A percentile compares a stretch with the other conserved stretches of the same genome.
phyloP scores from a whole-genome alignment of 2,888 invertebrate species.

The Neria commutata region DNA sequence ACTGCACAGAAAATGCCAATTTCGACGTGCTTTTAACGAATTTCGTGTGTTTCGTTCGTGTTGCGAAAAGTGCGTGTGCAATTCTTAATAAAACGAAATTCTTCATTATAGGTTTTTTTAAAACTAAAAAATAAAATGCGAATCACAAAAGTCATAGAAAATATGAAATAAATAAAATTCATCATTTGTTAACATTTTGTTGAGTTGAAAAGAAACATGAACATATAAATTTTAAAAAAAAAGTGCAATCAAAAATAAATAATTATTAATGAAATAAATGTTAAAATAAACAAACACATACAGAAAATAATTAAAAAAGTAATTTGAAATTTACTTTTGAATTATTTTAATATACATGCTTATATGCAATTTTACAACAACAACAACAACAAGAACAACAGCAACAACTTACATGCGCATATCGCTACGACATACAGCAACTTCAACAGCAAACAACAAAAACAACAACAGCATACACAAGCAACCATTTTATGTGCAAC shows the following conservation, averaged over 20 bases:
- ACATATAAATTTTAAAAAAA: slow-evolving; percentile 17
- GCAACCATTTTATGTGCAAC: slow-evolving; percentile 4
- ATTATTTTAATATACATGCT: slow-evolving; percentile 45
- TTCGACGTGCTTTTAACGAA: slow-evolving; percentile 3
- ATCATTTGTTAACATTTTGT: slow-evolving; percentile 52
- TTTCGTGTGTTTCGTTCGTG: background rate
- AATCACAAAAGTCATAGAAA: slow-evolving; percentile 9
- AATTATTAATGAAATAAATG: slow-evolving; percentile 14
- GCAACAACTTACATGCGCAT: background rate
- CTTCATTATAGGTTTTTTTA: slow-evolving; percentile 21
- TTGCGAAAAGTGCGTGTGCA: slow-evolving; percentile 19
- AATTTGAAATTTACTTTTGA: slow-evolving; percentile 49
- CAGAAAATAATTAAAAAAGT: slow-evolving; percentile 53
- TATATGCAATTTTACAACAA: slow-evolving; percentile 4
- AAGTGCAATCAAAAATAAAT: slow-evolving; percentile 32
- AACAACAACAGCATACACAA: slow-evolving; percentile 22
- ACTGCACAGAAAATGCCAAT: background rate
- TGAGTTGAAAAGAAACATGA: slow-evolving; percentile 36
- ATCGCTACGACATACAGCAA: slow-evolving; percentile 33
- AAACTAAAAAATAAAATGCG: slow-evolving; percentile 17
- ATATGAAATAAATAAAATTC: slow-evolving; percentile 36
- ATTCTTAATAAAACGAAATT: slow-evolving; percentile 27
- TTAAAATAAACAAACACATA: slow-evolving; percentile 7
- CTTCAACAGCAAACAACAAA: slow-evolving; percentile 38
- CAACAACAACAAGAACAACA: slow-evolving; percentile 25